Conservation (phyloP, 2,888 invertebrate genomes). For the Encarsia formosa region DNA sequence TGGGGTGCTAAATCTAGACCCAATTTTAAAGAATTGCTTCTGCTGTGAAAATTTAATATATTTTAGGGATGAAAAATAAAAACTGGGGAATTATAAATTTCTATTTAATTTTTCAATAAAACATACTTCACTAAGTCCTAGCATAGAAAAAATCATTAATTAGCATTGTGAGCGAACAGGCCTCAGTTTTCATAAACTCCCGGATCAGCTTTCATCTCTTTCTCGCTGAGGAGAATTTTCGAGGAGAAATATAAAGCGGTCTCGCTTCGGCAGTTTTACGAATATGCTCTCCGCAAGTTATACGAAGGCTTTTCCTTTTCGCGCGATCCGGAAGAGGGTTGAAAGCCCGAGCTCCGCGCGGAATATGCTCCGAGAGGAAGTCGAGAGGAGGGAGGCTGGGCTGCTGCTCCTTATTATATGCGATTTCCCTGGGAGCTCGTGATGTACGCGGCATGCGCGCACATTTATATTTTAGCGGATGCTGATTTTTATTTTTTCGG, state of each 20-base stretch:
- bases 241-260: constrained; percentile 46
- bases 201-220: neutral
- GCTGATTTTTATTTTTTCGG: constrained; percentile 17
- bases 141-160: constrained; percentile 49
- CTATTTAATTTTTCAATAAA: too few species aligned
- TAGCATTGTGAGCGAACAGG: constrained; percentile 40
- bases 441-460: constrained; percentile 6
- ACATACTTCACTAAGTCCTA: too few species aligned
- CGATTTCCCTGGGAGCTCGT: neutral
- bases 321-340: constrained; percentile 16
- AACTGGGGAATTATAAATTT: too few species aligned
- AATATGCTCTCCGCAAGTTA: constrained; percentile 42
- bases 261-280: constrained; percentile 47
- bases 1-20: too few species aligned
- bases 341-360: constrained; percentile 11
- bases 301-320: neutral
- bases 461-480: constrained; percentile 13
- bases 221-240: too few species aligned
- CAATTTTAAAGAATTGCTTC: too few species aligned
- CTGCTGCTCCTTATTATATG: constrained; percentile 6
- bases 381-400: neutral
- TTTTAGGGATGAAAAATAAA: too few species aligned
- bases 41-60: too few species aligned
- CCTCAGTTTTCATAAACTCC: constrained; percentile 49
- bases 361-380: constrained; percentile 5